phyloP scores from a whole-genome alignment of 2,888 invertebrate genomes.

The Pristionchus entomophagus region DNA sequence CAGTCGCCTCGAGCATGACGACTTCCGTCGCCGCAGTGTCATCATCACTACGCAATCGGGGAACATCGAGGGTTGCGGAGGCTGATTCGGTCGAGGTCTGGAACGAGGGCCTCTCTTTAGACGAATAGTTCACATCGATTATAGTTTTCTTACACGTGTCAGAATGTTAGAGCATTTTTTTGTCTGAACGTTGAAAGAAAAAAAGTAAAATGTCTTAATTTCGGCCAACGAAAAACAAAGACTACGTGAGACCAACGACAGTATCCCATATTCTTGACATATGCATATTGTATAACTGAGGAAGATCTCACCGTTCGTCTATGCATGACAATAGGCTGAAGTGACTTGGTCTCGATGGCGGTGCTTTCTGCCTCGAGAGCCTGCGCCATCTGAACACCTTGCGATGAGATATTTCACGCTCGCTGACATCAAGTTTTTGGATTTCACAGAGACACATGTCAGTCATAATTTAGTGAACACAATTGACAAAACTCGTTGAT shows the following conservation, averaged over 20 bases:
- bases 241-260: too few species aligned
- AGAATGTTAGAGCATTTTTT: too few species aligned
- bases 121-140: too few species aligned
- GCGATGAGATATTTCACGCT: not conserved
- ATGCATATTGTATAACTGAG: too few species aligned
- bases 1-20: conserved; percentile 43
- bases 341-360: conserved; percentile 27
- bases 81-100: conserved; percentile 13
- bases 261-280: too few species aligned
- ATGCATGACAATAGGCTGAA: conserved; percentile 27
- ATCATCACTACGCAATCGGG: not conserved
- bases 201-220: too few species aligned
- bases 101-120: not conserved
- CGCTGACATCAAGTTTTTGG: not conserved
- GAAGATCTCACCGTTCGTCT: not conserved
- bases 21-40: not conserved
- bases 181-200: too few species aligned
- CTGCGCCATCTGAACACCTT: conserved; percentile 35
- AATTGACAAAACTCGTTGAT: too few species aligned
- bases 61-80: not conserved
- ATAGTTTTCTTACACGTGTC: too few species aligned
- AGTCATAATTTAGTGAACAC: too few species aligned
- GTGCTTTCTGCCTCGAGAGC: conserved; percentile 26
- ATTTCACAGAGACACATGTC: too few species aligned
- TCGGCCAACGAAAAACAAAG: too few species aligned